Conservation (phyloP, 2,113 vertebrate species). For the Epinephelus moara region DNA sequence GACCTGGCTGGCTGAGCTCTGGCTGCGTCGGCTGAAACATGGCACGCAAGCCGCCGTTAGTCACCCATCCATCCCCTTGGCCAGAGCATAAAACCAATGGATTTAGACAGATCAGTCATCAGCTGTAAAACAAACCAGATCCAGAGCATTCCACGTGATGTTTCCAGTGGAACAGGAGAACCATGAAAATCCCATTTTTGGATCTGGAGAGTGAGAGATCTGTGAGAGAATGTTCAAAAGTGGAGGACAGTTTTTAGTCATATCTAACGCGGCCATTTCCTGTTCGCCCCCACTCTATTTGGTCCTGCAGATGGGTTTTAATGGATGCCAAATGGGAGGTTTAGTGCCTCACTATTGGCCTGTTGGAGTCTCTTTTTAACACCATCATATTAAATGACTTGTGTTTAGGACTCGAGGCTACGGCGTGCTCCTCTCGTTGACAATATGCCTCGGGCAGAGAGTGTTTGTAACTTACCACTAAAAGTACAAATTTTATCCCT, state of each 20-base stretch:
- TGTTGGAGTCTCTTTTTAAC: slow-evolving; percentile 67
- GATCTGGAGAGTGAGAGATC: slow-evolving; percentile 55
- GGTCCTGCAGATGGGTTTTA: slow-evolving; percentile 72
- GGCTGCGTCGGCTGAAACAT: slow-evolving; percentile 69
- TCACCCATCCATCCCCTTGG: slow-evolving; percentile 73
- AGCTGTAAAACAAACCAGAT: slow-evolving; percentile 81
- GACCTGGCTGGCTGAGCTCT: slow-evolving; percentile 63
- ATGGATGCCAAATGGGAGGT: slow-evolving; percentile 77
- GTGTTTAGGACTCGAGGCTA: slow-evolving; percentile 63
- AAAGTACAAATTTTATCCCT: slow-evolving; percentile 68
- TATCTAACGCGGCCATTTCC: slow-evolving; percentile 53
- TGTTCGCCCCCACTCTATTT: slow-evolving; percentile 40
- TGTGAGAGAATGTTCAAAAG: slow-evolving; percentile 51
- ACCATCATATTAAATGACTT: slow-evolving; percentile 65
- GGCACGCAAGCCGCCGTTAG: slow-evolving; percentile 71
- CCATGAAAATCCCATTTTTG: slow-evolving; percentile 70
- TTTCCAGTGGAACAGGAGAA: slow-evolving; percentile 73
- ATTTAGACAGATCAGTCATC: slow-evolving; percentile 81
- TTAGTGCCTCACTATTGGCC: slow-evolving; percentile 73
- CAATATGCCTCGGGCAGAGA: slow-evolving; percentile 60
- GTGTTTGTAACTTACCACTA: slow-evolving; percentile 69
- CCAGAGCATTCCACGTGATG: slow-evolving; percentile 70
- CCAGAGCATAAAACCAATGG: slow-evolving; percentile 73
- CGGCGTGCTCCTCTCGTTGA: slow-evolving; percentile 59
- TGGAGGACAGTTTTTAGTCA: slow-evolving; percentile 45